A percentile compares a stretch with the other conserved stretches of the same genome.
These are phyloP conservation scores for Baronia brevicornis DNA, from an alignment of 2,888 invertebrate genomes.

Conservation along the genomic window DNA sequence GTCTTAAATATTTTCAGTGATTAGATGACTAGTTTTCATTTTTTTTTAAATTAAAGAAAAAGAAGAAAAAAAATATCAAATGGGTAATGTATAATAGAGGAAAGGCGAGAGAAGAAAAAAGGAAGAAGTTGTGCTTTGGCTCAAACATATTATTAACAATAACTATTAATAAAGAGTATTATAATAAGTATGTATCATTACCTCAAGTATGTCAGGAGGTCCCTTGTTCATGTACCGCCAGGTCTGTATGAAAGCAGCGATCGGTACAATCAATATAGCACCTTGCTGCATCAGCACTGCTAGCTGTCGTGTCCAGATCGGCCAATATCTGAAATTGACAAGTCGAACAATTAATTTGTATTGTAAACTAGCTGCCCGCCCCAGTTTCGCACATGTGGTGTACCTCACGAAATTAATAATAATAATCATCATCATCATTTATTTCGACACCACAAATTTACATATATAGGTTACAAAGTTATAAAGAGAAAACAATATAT, in stretches of 20 bases:
- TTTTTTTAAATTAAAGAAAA: no score
- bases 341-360: neutral
- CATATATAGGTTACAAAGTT: no score
- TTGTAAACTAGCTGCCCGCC: no score
- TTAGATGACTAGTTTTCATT: no score
- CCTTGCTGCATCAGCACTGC: constrained; percentile 84
- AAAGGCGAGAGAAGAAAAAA: constrained; percentile 1
- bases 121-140: no score
- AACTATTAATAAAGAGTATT: constrained; percentile 10
- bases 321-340: constrained; percentile 79
- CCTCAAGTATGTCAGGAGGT: constrained; percentile 91
- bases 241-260: constrained; percentile 81
- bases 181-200: constrained; percentile 52
- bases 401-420: no score
- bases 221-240: constrained; percentile 85
- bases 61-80: constrained; percentile 6
- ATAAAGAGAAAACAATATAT: no score
- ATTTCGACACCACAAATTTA: no score
- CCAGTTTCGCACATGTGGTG: no score
- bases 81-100: neutral
- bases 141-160: constrained; percentile 3
- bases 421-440: no score
- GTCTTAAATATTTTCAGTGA: no score
- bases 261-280: constrained; percentile 83
- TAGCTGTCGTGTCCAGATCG: constrained; percentile 85